Evolutionary conservation across 2,888 invertebrate species (phyloP), one percentile per base, ranked within the genome.

Genomic region (Apodemia hepburni): DNA sequence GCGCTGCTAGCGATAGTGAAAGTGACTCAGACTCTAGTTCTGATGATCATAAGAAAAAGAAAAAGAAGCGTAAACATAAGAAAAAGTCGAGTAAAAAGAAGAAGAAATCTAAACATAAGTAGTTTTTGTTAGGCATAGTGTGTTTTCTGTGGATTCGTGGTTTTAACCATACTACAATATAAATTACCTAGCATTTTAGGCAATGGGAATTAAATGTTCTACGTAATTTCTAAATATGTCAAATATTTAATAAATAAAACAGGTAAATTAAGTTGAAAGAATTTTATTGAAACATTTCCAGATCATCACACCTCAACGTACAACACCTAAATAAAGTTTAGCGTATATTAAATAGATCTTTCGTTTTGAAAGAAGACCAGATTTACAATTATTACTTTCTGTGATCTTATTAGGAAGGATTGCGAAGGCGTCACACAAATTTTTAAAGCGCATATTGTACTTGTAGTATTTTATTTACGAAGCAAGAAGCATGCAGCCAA

Each of bases 11-110:
- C 68, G 93, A 94, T 0, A 94, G 94, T 66, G 93, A 93, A 15
- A 93, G 93, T 65, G 93, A 94, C 1, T 94, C 94, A 0, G 94
- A 93, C n/a, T 92, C 94, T 0, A 94, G 94, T 73, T 94, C 94
- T 5, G 95, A 94, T 64, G 93, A 93, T 64, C 94, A 93, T 70
- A 93, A 93, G 75, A 93, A 94, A 70, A 94, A 94, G 78, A 94
- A 93, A 72, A 95, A 94, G 78, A 94, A 94, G 76, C 93, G 93
- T 69, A 94, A 94, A 73, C 94, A 94, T 80, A 95, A 94, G 87
- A 95, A 94, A 73, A 94, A 94, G 73, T 93, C 94, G 33, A 91
- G 92, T 72, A 95, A 95, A 78, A 96, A 95, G 80, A 95, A 94
- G 85, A 96, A 95, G 80, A 95, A 95, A 81, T 92, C 93, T 67